These are phyloP conservation scores for Euleptes europaea DNA, from an alignment of 2,113 vertebrate genomes.

Conservation along the genomic window DNA sequence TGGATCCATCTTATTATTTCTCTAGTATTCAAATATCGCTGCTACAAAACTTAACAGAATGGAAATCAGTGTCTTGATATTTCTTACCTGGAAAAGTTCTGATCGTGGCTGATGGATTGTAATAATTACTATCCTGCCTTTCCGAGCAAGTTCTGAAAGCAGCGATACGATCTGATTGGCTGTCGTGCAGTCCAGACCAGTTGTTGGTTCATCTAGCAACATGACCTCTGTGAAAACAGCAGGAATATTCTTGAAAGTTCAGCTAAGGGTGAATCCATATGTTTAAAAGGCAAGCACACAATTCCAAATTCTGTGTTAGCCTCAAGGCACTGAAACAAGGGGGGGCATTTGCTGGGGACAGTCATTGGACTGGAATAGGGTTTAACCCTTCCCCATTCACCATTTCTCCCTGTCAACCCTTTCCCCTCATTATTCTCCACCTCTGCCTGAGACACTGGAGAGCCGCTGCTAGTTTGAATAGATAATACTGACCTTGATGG, in stretches of 20 bases:
- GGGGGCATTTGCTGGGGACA: neutral
- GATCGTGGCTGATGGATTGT: slow-evolving; percentile 97
- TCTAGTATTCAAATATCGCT: neutral
- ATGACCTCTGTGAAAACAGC: slow-evolving; percentile 83
- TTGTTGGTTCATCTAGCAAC: slow-evolving; percentile 94
- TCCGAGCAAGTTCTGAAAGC: slow-evolving; percentile 84
- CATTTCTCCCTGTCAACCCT: neutral
- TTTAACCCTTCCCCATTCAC: neutral
- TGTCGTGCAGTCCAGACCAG: slow-evolving; percentile 93
- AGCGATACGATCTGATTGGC: slow-evolving; percentile 90
- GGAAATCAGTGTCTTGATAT: neutral
- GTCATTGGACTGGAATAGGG: neutral
- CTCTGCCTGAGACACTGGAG: too few relatives aligned
- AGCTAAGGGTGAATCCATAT: neutral
- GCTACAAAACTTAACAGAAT: neutral
- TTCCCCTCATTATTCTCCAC: neutral
- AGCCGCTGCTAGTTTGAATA: too few relatives aligned
- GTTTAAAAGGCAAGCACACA: neutral
- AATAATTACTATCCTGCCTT: slow-evolving; percentile 88
- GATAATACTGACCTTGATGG: too few relatives aligned
- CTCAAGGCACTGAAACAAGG: neutral
- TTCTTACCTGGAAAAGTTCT: slow-evolving; percentile 90
- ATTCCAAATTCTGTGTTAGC: neutral
- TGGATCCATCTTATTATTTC: too few relatives aligned
- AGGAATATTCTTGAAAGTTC: slow-evolving; percentile 7